These are phyloP conservation scores for Bombyx mori DNA, from an alignment of 1,140 invertebrate species.

Conservation along the genomic window DNA sequence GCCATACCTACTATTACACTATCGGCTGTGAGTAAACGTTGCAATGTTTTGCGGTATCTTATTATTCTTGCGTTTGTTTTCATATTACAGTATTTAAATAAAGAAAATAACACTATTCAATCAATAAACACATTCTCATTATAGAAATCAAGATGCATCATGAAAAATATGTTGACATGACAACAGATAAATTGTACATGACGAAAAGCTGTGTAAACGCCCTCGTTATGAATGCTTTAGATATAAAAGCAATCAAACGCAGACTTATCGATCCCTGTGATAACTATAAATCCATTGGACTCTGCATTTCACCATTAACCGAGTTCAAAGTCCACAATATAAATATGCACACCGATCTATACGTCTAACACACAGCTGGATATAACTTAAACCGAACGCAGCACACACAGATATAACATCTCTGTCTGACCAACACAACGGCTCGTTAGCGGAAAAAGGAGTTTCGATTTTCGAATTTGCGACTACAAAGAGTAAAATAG, in stretches of 20 bases:
- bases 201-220: slow-evolving; percentile 16
- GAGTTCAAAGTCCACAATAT: slow-evolving; percentile 64
- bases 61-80: slow-evolving; percentile 15
- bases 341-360: slow-evolving; percentile 43
- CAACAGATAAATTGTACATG: slow-evolving; percentile 3
- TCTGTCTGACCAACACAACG: slow-evolving; percentile 42
- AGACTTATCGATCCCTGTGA: slow-evolving; percentile 44
- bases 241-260: slow-evolving; percentile 23
- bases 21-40: slow-evolving; percentile 36
- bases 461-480: slow-evolving; percentile 37
- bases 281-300: slow-evolving; percentile 41
- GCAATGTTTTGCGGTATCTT: background rate
- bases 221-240: slow-evolving; percentile 23
- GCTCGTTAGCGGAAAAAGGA: slow-evolving; percentile 32
- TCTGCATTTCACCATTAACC: slow-evolving; percentile 50
- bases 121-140: too few relatives aligned
- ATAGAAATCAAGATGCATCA: too few relatives aligned
- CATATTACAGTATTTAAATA: too few relatives aligned
- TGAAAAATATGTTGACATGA: background rate
- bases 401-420: slow-evolving; percentile 41
- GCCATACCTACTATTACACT: slow-evolving; percentile 10
- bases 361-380: slow-evolving; percentile 49
- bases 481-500: slow-evolving; percentile 56
- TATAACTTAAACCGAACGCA: slow-evolving; percentile 42
- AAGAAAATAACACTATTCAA: too few relatives aligned